These are phyloP conservation scores for Gallinago undulata DNA, from an alignment of 2,113 vertebrate genomes.

Conservation along the genomic window DNA sequence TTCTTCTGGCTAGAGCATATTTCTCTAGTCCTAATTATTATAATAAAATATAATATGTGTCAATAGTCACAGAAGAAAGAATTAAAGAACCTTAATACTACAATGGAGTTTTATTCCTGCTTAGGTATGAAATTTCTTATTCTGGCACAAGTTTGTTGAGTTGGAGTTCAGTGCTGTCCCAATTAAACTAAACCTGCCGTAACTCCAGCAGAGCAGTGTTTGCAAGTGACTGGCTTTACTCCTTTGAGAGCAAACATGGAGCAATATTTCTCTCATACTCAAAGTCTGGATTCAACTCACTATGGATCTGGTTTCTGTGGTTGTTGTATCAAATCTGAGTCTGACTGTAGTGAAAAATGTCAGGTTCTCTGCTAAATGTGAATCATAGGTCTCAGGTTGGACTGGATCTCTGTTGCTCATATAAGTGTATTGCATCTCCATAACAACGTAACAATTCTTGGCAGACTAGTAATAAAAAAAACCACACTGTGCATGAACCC, in stretches of 20 bases:
- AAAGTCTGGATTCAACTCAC: background rate
- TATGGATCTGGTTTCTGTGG: background rate
- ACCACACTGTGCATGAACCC: accelerated
- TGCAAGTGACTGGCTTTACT: background rate
- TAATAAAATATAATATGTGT: background rate
- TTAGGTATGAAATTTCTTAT: background rate
- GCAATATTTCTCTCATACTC: background rate
- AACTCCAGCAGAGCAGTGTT: background rate
- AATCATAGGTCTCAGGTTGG: background rate
- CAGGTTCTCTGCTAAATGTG: background rate
- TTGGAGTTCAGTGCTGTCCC: background rate
- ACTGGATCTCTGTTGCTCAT: background rate
- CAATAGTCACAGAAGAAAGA: background rate
- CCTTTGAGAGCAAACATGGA: background rate
- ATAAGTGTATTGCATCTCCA: background rate
- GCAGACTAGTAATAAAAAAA: background rate
- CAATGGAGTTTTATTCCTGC: background rate
- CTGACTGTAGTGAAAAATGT: background rate
- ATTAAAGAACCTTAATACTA: background rate
- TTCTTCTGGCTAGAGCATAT: background rate
- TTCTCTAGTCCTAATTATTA: background rate
- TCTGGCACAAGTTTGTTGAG: background rate
- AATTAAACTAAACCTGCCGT: background rate
- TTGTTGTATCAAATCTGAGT: background rate
- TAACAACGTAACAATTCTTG: background rate